A percentile compares a stretch with the other conserved stretches of the same genome.
phyloP scores from a whole-genome alignment of 2,113 vertebrate species.

The mouse (Mus musculus) region GRCm39 chrX:71530001-71530500 shows the following conservation, averaged over 20 bases:
- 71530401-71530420: background rate
- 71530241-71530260: background rate
- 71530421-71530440: background rate
- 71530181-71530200: background rate
- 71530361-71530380: background rate
- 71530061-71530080: background rate
- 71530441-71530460: background rate
- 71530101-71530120: background rate
- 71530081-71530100: no score
- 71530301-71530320: background rate
- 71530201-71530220: background rate
- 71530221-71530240: background rate
- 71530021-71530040: background rate
- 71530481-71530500: background rate
- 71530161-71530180: background rate
- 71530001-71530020: background rate
- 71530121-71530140: background rate
- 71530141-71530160: background rate
- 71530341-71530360: background rate
- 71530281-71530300: background rate
- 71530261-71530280: background rate
- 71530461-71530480: background rate
- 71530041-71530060: background rate
- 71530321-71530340: background rate
- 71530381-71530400: background rate